Evolutionary conservation across 1,140 invertebrate species (phyloP).

Genomic region (Philopotamus ludificatus): DNA sequence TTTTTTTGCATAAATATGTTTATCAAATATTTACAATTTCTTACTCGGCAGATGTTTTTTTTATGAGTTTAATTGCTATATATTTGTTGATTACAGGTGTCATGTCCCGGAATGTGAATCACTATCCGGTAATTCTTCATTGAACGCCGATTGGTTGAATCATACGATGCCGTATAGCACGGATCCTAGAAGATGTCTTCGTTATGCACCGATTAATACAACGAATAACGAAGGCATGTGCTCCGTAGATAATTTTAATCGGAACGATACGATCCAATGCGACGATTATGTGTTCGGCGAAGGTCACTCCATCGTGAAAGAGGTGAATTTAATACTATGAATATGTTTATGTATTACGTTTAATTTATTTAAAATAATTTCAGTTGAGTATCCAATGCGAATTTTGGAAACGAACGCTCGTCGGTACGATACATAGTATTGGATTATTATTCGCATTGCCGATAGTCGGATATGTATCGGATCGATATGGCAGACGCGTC

Average conservation of each 20-base stretch:
- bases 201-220: slow-evolving; percentile 42
- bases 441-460: slow-evolving; percentile 70
- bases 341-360: neutral
- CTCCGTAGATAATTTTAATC: slow-evolving; percentile 46
- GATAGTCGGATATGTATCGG: slow-evolving; percentile 66
- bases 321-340: slow-evolving; percentile 44
- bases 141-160: slow-evolving; percentile 45
- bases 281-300: slow-evolving; percentile 48
- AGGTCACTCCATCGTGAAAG: slow-evolving; percentile 48
- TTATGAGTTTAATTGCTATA: neutral
- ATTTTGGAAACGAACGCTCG: slow-evolving; percentile 67
- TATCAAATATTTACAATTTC: slow-evolving; percentile 4
- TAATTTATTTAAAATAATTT: slow-evolving; percentile 28
- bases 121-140: slow-evolving; percentile 40
- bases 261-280: slow-evolving; percentile 42
- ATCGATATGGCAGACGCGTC: slow-evolving; percentile 63
- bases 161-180: slow-evolving; percentile 47
- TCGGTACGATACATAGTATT: slow-evolving; percentile 69
- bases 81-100: slow-evolving; percentile 44
- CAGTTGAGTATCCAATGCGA: slow-evolving; percentile 53
- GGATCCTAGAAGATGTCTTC: slow-evolving; percentile 46
- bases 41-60: too few species aligned
- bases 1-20: neutral
- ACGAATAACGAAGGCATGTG: slow-evolving; percentile 44
- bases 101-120: slow-evolving; percentile 48